Percentiles rank a stretch among this genome's conserved stretches.
Conservation (phyloP, 35 echinoderm and acorn worm genomes). For the Heliocidaris tuberculata region DNA sequence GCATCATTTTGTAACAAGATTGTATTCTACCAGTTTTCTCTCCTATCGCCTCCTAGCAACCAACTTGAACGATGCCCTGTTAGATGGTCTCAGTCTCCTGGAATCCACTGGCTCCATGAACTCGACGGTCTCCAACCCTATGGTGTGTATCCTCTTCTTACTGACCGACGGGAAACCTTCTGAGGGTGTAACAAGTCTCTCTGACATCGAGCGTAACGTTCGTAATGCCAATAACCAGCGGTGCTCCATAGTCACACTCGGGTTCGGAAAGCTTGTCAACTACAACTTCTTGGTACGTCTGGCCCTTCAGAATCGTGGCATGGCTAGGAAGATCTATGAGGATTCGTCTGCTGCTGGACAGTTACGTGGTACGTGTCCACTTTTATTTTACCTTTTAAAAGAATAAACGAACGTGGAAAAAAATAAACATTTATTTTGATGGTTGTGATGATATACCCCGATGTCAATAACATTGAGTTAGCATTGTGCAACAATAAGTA, state of each 20-base stretch:
- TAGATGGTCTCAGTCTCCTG: conserved; percentile 73
- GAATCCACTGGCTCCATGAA: conserved; percentile 68
- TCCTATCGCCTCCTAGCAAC: conserved; percentile 60
- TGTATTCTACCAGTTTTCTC: not conserved
- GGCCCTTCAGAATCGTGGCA: conserved; percentile 85
- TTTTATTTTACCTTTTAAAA: not conserved
- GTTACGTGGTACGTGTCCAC: conserved; percentile 48
- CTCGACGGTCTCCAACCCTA: conserved; percentile 51
- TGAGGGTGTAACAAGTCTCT: conserved; percentile 62
- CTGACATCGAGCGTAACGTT: conserved; percentile 75
- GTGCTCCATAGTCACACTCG: conserved; percentile 86
- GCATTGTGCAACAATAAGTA: too few species aligned
- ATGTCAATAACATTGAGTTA: not conserved
- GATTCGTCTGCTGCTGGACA: conserved; percentile 70
- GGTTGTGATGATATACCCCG: too few species aligned
- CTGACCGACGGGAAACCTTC: conserved; percentile 90
- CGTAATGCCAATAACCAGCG: conserved; percentile 59
- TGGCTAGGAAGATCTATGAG: conserved; percentile 86
- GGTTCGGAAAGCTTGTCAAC: conserved; percentile 75
- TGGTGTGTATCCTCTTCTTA: conserved; percentile 86
- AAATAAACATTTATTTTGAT: not conserved
- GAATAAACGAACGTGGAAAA: too few species aligned
- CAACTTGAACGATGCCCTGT: conserved; percentile 88
- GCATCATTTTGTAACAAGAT: too few species aligned
- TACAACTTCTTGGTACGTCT: conserved; percentile 87